Conservation (phyloP, 1,140 invertebrate genomes). For the Cotesia chilonis region DNA sequence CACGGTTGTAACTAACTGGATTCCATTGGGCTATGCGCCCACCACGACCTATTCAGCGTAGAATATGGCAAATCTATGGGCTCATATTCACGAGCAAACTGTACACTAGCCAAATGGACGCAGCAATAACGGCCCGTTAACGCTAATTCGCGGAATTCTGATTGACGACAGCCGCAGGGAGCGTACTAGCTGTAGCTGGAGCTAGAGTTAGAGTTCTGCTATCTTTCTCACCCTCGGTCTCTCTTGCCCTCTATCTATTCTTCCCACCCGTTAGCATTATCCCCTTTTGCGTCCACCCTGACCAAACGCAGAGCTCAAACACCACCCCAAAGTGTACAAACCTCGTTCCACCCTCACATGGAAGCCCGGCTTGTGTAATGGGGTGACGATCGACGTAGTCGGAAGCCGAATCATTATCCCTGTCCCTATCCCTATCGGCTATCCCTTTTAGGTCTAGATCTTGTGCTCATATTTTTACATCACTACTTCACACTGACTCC, state of each 20-base stretch:
- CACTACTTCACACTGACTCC: constrained; percentile 25
- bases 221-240: constrained; percentile 28
- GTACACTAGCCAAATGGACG: constrained; percentile 66
- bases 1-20: constrained; percentile 64
- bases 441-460: constrained; percentile 9
- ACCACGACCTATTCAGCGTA: constrained; percentile 54
- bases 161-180: constrained; percentile 61
- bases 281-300: constrained; percentile 36
- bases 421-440: constrained; percentile 31
- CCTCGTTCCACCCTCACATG: constrained; percentile 34
- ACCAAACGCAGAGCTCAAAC: constrained; percentile 40
- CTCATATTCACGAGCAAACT: constrained; percentile 63
- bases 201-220: constrained; percentile 20
- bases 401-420: constrained; percentile 32
- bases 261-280: constrained; percentile 19
- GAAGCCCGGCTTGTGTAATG: constrained; percentile 41
- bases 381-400: constrained; percentile 47
- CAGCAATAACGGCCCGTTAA: constrained; percentile 67
- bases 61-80: constrained; percentile 66
- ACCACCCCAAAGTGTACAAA: constrained; percentile 29
- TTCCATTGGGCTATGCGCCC: constrained; percentile 58
- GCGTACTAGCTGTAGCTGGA: background rate
- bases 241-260: constrained; percentile 11
- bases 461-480: constrained; percentile 16
- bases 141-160: constrained; percentile 68